Evolutionary conservation across 2,888 invertebrate genomes (phyloP), one percentile per base, ranked within the genome.

Genomic region (Anticlea derivata): DNA sequence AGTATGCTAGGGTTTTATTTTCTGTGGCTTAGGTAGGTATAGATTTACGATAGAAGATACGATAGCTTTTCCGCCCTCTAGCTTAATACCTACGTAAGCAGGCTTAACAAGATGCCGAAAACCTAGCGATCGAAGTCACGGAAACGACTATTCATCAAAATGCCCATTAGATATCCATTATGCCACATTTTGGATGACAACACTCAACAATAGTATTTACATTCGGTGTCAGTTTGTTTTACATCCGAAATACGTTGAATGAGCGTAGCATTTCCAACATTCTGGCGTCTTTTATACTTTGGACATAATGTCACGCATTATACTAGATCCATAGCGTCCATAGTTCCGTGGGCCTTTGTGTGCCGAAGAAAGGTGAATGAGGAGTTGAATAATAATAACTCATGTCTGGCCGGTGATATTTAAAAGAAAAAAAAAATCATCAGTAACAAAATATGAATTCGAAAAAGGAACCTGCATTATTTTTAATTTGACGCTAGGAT

Each of bases 161-260:
- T 68, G 61, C 60, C 76, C 80, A 87, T 86, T 86, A 88, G 80
- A 86, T 78, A 74, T 76, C 84, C 80, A 88, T 89, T 88, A 84
- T 75, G 72, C 83, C 78, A 85, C 83, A 82, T 80, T 78, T 82
- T 76, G 78, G 73, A 79, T 83, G 85, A 84, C 83, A 86, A 80
- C 86, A 76, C 75, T 71, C 73, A 74, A 89, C 87, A 89, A 90
- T 86, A 83, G 83, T 90, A 88, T 89, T 90, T 89, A 89, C 86
- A 87, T 88, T 87, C 82, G 80, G 83, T 84, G 89, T 88, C 87
- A 90, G 89, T 88, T 88, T 89, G 88, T 89, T 89, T 88, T 88
- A 87, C 86, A 85, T 84, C 81, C 82, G 76, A 85, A 87, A 86
- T 80, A 78, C 80, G 80, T 82, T 86, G 83, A 86, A 87, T 84